phyloP scores from a whole-genome alignment of 2,888 invertebrate genomes.

The Ophioninae sp. region DNA sequence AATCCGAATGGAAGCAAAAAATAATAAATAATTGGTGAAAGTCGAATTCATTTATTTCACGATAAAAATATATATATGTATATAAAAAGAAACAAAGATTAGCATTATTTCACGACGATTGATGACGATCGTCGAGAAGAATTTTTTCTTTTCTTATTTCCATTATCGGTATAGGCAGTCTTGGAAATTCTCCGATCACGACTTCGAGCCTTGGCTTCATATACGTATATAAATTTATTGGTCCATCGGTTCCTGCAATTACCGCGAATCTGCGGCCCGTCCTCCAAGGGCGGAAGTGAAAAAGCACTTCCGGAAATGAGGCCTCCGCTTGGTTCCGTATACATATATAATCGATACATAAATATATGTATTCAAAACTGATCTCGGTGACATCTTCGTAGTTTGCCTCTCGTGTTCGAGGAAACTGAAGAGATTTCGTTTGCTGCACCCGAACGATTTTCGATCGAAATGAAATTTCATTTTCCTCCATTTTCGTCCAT shows the following conservation, averaged over 20 bases:
- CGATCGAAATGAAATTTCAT: slow-evolving; percentile 5
- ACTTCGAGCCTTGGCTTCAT: slow-evolving; percentile 15
- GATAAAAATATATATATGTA: not conserved
- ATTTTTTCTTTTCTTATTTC: slow-evolving; percentile 19
- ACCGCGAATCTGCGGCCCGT: slow-evolving; percentile 54
- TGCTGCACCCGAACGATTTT: slow-evolving; percentile 33
- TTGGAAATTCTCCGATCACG: slow-evolving; percentile 26
- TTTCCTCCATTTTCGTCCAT: not conserved
- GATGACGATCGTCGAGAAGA: slow-evolving; percentile 9
- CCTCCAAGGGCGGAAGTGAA: slow-evolving; percentile 66
- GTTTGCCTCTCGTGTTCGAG: slow-evolving; percentile 34
- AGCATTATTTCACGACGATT: not conserved
- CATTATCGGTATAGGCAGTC: slow-evolving; percentile 36
- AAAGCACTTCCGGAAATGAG: slow-evolving; percentile 77
- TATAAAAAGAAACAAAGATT: too few relatives aligned
- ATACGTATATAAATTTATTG: not conserved
- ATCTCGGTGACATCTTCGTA: slow-evolving; percentile 30
- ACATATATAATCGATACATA: slow-evolving; percentile 35
- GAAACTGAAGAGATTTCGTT: slow-evolving; percentile 40
- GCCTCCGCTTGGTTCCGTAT: slow-evolving; percentile 64
- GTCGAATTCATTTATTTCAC: slow-evolving; percentile 6
- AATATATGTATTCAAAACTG: slow-evolving; percentile 14
- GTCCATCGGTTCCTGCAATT: slow-evolving; percentile 61
- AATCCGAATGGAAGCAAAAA: not conserved
- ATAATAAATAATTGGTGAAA: not conserved